These are phyloP conservation scores for Papilio elwesi DNA, from an alignment of 2,888 invertebrate genomes.

Conservation along the genomic window DNA sequence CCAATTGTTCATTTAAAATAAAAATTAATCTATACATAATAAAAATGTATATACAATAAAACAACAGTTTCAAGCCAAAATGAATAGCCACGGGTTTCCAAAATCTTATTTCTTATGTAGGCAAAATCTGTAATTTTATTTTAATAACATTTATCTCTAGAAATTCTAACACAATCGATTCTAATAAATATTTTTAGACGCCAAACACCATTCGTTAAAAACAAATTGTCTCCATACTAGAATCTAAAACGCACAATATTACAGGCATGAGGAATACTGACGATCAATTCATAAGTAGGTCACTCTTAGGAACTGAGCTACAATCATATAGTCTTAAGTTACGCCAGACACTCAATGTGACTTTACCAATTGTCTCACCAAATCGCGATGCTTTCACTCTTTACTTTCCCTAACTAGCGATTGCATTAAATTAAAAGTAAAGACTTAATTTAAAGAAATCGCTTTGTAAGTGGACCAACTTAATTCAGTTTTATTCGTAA, in stretches of 20 bases:
- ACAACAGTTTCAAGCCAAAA: constrained; percentile 42
- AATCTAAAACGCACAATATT: neutral
- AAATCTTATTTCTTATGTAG: constrained; percentile 1
- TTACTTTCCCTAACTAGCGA: too few species aligned
- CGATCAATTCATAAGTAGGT: neutral
- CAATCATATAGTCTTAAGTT: too few species aligned
- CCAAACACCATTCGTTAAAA: neutral
- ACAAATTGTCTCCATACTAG: neutral
- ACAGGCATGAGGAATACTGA: neutral
- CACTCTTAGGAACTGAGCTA: neutral
- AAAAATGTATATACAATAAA: neutral
- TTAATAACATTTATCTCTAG: too few species aligned
- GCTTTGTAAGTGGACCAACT: too few species aligned
- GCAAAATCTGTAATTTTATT: neutral
- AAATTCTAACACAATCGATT: too few species aligned
- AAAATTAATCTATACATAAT: neutral
- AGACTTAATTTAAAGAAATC: too few species aligned
- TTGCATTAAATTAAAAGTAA: too few species aligned
- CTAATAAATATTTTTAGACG: neutral
- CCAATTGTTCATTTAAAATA: neutral
- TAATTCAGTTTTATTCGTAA: too few species aligned
- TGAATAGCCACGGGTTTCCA: constrained; percentile 44
- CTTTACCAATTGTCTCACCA: too few species aligned
- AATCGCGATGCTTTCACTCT: too few species aligned
- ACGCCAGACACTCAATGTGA: too few species aligned